Conservation (phyloP, 2,797 vertebrate genomes). For the Streptopelia turtur region DNA sequence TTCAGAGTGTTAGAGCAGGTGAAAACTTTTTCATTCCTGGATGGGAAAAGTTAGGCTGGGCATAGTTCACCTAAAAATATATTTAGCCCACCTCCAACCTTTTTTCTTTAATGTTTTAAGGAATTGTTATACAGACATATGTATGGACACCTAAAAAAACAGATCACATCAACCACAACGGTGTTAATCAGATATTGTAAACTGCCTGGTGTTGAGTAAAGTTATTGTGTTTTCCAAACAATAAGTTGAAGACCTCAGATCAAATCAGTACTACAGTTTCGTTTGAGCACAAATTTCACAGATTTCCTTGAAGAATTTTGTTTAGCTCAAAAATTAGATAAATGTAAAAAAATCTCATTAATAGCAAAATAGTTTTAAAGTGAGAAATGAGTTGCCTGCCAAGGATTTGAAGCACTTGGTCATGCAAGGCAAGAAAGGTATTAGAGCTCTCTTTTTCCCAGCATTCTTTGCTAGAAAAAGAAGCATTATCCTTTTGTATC, state of each 20-base stretch:
- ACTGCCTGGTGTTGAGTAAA: not conserved
- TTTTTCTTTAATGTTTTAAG: slow-evolving; percentile 17
- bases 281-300: not conserved
- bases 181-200: not conserved
- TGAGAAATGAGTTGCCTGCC: not conserved
- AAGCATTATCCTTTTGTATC: not conserved
- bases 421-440: not conserved
- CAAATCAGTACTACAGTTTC: not conserved
- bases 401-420: not conserved
- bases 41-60: not conserved
- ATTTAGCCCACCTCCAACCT: not conserved
- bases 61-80: not conserved
- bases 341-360: not conserved
- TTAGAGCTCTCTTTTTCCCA: not conserved
- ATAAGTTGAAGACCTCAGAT: not conserved
- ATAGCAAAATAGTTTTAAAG: not conserved
- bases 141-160: not conserved
- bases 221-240: not conserved
- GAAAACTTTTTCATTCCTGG: not conserved
- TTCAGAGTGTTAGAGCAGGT: not conserved
- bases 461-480: not conserved
- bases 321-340: not conserved
- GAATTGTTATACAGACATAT: not conserved
- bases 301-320: not conserved
- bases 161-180: not conserved